These are phyloP conservation scores for Galleria mellonella DNA, from an alignment of 1,140 invertebrate genomes.

Conservation along the genomic window DNA sequence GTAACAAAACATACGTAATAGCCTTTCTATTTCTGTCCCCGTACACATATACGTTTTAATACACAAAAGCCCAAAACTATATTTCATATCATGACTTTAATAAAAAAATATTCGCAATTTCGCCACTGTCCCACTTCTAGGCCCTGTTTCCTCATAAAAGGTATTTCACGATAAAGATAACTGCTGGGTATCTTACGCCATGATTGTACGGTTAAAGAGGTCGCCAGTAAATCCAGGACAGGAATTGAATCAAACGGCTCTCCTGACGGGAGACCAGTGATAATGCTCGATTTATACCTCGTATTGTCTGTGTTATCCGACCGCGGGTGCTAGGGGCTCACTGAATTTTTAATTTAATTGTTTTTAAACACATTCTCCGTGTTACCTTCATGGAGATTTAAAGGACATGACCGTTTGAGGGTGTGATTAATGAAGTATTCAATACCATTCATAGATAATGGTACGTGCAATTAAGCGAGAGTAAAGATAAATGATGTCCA, in stretches of 20 bases:
- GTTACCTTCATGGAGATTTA: not conserved
- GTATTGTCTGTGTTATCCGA: slow-evolving; percentile 16
- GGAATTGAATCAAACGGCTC: slow-evolving; percentile 54
- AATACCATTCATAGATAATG: not conserved
- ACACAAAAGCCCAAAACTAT: no score
- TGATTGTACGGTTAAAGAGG: slow-evolving; percentile 2
- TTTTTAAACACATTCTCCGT: slow-evolving; percentile 8
- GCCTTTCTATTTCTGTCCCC: no score
- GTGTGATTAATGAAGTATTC: not conserved
- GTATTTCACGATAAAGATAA: not conserved
- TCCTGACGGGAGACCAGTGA: slow-evolving; percentile 29
- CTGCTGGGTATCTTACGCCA: not conserved
- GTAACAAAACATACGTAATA: no score
- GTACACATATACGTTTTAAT: no score
- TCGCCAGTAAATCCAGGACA: slow-evolving; percentile 31
- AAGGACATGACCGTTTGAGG: not conserved
- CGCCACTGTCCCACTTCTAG: not conserved
- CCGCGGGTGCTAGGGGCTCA: not conserved
- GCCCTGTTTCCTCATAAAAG: not conserved
- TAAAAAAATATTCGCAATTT: not conserved
- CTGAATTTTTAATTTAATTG: slow-evolving; percentile 26
- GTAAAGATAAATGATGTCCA: no score
- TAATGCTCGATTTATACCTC: slow-evolving; percentile 45
- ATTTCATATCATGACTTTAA: no score
- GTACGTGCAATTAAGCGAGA: no score